Conservation (phyloP, 2,888 invertebrate genomes). For the Epinotia ramella region DNA sequence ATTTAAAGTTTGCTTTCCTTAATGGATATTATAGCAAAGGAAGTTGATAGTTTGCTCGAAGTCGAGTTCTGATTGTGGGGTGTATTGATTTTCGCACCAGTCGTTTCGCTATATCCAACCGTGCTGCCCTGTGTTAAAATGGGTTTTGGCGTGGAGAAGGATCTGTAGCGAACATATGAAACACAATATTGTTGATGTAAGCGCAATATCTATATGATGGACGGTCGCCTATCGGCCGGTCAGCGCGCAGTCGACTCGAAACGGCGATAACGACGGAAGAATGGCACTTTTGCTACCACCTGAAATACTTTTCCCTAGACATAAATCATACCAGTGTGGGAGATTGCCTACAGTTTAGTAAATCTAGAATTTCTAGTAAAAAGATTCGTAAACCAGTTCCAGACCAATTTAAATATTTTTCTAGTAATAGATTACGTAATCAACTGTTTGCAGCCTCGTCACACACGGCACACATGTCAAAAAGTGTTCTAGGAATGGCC, state of each 20-base stretch:
- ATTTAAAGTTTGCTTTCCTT: slow-evolving; percentile 51
- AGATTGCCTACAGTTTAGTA: neutral
- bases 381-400: neutral
- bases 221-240: slow-evolving; percentile 73
- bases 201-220: slow-evolving; percentile 83
- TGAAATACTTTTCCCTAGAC: neutral
- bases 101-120: slow-evolving; percentile 45
- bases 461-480: no score
- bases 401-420: no score
- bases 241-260: slow-evolving; percentile 81
- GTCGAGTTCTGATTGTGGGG: slow-evolving; percentile 52
- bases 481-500: no score
- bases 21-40: slow-evolving; percentile 45
- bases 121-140: slow-evolving; percentile 46
- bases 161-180: slow-evolving; percentile 57
- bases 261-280: slow-evolving; percentile 68
- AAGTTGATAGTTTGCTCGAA: slow-evolving; percentile 52
- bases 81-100: slow-evolving; percentile 63
- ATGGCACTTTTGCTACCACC: slow-evolving; percentile 27
- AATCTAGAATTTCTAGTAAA: neutral
- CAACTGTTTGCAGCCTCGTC: no score
- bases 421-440: no score
- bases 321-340: neutral
- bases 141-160: slow-evolving; percentile 50
- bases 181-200: slow-evolving; percentile 84